phyloP scores from a whole-genome alignment of 2,113 vertebrate genomes.

The Nycticebus coucang region DNA sequence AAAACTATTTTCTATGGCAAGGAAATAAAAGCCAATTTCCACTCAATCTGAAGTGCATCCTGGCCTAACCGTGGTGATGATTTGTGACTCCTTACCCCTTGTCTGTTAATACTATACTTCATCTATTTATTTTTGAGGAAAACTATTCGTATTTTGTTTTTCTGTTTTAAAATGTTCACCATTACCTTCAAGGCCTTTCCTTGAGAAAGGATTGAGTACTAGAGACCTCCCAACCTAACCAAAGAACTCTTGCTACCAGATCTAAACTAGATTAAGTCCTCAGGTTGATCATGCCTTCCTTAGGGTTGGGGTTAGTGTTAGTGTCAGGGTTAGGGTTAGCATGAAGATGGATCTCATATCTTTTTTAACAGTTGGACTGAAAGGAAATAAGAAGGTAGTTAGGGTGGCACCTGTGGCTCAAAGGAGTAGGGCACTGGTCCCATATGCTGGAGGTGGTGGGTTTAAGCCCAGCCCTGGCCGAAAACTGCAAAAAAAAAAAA shows the following conservation, averaged over 20 bases:
- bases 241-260: neutral
- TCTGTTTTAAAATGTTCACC: conserved; percentile 50
- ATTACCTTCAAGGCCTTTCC: conserved; percentile 24
- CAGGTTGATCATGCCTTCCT: neutral
- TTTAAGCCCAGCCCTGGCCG: too few species aligned
- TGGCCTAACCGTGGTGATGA: neutral
- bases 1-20: conserved; percentile 14
- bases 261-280: conserved; percentile 40
- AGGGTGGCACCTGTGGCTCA: too few species aligned
- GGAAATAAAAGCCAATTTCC: neutral
- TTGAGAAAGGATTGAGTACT: neutral
- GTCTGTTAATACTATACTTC: neutral
- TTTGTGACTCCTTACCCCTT: neutral
- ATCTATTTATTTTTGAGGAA: neutral
- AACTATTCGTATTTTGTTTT: neutral
- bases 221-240: neutral
- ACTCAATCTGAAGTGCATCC: neutral
- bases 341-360: conserved; percentile 11
- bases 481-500: too few species aligned
- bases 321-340: neutral
- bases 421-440: too few species aligned
- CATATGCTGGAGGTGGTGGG: too few species aligned
- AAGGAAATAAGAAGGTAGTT: conserved; percentile 40
- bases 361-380: conserved; percentile 58
- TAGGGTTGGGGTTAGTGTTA: conserved; percentile 38